A percentile compares a stretch with the other conserved stretches of the same genome.
These are phyloP conservation scores for Polyploca ridens DNA, from an alignment of 2,888 invertebrate species.

Conservation along the genomic window DNA sequence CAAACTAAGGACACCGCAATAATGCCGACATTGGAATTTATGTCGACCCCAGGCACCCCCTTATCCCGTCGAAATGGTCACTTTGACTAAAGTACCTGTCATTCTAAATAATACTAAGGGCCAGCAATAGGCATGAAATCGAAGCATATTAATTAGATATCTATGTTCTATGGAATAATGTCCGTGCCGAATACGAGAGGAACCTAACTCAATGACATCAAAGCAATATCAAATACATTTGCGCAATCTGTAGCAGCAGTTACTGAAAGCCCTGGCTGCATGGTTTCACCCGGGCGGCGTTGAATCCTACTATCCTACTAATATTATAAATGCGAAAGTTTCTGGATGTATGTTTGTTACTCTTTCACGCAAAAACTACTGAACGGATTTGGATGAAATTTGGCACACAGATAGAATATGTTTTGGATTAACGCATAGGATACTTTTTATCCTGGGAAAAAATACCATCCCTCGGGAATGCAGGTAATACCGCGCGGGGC, in stretches of 20 bases:
- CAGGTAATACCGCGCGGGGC: no score
- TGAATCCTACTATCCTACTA: no score
- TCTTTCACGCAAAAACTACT: no score
- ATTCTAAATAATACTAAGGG: constrained; percentile 55
- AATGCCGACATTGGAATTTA: constrained; percentile 73
- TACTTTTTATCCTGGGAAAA: no score
- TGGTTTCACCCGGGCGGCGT: no score
- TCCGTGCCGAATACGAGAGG: neutral
- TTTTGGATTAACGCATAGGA: no score
- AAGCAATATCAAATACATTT: neutral
- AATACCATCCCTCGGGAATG: no score
- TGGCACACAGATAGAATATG: no score
- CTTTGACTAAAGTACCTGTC: constrained; percentile 71
- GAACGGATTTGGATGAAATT: no score
- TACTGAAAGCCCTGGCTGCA: constrained; percentile 6
- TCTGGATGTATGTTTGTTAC: no score
- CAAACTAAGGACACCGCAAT: constrained; percentile 74
- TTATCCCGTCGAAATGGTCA: constrained; percentile 67
- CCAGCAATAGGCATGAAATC: constrained; percentile 35
- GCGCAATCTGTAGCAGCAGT: constrained; percentile 14
- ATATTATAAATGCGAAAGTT: no score
- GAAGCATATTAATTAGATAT: constrained; percentile 39
- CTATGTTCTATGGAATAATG: constrained; percentile 21
- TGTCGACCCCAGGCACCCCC: constrained; percentile 69
- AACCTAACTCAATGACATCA: neutral